A percentile compares a stretch with the other conserved stretches of the same genome.
Conservation (phyloP, 2,113 vertebrate species). For the Rattus rattus region DNA sequence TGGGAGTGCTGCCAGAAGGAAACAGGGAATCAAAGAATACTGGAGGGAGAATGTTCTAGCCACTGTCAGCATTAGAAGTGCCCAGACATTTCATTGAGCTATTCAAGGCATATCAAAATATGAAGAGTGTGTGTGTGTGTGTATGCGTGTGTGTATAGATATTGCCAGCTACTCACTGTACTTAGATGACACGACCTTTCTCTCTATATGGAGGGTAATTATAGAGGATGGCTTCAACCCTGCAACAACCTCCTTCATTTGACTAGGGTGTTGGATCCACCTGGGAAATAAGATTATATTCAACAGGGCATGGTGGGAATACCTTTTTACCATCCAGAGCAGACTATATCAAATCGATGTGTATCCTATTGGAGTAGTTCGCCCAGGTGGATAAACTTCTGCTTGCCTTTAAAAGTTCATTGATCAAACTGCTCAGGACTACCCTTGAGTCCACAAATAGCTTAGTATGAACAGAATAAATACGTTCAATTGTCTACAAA, state of each 20-base stretch:
- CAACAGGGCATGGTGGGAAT: not conserved
- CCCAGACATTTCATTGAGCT: no score
- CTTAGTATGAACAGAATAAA: not conserved
- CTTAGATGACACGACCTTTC: not conserved
- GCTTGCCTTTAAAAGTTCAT: not conserved
- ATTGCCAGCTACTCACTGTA: not conserved
- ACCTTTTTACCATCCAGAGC: not conserved
- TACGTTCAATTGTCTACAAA: not conserved
- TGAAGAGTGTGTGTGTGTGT: no score
- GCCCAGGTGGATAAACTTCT: no score
- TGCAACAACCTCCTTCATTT: no score
- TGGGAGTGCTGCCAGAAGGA: no score
- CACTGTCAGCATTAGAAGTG: no score
- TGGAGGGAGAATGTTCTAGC: no score
- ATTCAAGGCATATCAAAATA: no score
- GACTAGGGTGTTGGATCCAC: no score
- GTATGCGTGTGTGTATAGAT: no score
- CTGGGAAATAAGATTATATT: no score
- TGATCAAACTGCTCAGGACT: not conserved
- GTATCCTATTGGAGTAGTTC: not conserved
- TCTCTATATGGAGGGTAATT: not conserved
- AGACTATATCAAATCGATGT: not conserved
- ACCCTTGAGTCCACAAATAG: not conserved
- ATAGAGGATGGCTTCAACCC: not conserved
- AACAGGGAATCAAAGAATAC: no score